phyloP scores from a whole-genome alignment of 2,113 vertebrate species.

The Albula glossodonta region DNA sequence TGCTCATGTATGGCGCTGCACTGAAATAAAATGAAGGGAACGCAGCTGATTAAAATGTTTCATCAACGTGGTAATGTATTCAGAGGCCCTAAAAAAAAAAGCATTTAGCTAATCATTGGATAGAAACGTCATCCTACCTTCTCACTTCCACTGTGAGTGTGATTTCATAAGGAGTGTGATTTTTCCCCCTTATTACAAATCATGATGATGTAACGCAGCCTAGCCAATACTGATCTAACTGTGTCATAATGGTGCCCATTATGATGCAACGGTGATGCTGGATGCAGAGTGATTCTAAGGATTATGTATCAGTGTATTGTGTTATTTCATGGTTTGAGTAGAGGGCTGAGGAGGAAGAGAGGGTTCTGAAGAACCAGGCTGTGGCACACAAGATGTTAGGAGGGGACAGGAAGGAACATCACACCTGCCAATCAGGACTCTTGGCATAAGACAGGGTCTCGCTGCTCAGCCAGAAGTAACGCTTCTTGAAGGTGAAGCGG shows the following conservation, averaged over 20 bases:
- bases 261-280: neutral
- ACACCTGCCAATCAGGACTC: constrained; percentile 79
- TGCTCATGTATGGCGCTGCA: constrained; percentile 45
- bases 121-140: constrained; percentile 12
- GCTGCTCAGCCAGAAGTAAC: constrained; percentile 86
- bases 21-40: constrained; percentile 41
- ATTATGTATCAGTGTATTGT: neutral
- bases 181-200: neutral
- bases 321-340: neutral
- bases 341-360: neutral
- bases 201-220: neutral
- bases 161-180: too few relatives aligned
- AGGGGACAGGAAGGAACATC: constrained; percentile 12
- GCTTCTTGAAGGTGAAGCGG: constrained; percentile 86
- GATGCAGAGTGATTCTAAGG: neutral
- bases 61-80: constrained; percentile 30
- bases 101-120: constrained; percentile 29
- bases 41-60: constrained; percentile 40
- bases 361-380: neutral
- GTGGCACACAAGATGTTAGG: neutral
- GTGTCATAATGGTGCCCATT: neutral
- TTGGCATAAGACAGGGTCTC: constrained; percentile 81
- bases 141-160: constrained; percentile 33
- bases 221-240: neutral
- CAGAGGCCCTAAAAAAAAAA: constrained; percentile 29